phyloP scores from a whole-genome alignment of 2,113 vertebrate genomes.

The Monopterus albus region DNA sequence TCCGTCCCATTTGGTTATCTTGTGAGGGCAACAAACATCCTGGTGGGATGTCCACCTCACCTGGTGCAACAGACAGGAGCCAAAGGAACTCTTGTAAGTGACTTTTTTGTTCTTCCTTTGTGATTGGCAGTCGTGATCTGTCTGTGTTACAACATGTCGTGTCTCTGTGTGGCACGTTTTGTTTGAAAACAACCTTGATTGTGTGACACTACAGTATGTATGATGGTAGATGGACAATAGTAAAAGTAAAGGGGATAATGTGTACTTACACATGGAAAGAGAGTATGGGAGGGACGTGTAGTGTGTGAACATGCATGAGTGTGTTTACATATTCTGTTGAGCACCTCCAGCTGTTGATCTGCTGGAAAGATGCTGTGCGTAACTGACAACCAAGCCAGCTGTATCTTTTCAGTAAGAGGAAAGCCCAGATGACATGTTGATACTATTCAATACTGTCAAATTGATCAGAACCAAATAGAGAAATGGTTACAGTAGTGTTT shows the following conservation, averaged over 20 bases:
- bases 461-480: no score
- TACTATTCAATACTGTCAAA: conserved; percentile 8
- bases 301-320: conserved; percentile 14
- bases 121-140: conserved; percentile 2
- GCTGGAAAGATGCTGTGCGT: conserved; percentile 33
- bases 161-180: background rate
- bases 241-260: background rate
- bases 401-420: conserved; percentile 31
- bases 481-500: no score
- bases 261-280: background rate
- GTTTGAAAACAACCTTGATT: background rate
- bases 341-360: conserved; percentile 53
- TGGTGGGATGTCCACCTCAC: conserved; percentile 74
- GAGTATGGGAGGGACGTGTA: conserved; percentile 18
- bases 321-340: conserved; percentile 54
- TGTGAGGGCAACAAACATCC: conserved; percentile 55
- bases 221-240: background rate
- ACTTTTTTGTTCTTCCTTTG: conserved; percentile 26
- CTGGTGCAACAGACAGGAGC: conserved; percentile 67
- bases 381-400: conserved; percentile 49
- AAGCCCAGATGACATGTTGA: conserved; percentile 19
- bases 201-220: conserved; percentile 9
- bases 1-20: conserved; percentile 40
- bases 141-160: conserved; percentile 3
- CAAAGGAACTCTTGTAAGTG: conserved; percentile 78